These are phyloP conservation scores for Hemaris fuciformis DNA, from an alignment of 2,888 invertebrate genomes.

Conservation along the genomic window DNA sequence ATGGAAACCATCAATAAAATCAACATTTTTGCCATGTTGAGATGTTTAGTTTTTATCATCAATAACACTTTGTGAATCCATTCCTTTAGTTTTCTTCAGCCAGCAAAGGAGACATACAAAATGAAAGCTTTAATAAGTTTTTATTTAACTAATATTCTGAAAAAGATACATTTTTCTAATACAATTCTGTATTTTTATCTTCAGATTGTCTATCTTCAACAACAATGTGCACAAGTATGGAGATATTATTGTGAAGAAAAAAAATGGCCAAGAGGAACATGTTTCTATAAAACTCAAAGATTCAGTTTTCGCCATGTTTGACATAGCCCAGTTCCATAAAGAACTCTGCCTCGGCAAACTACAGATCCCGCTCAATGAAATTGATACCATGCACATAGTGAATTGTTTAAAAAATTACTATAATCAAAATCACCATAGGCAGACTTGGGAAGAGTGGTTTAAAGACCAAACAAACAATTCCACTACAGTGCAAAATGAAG, in stretches of 20 bases:
- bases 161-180: background rate
- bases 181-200: background rate
- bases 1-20: too few species aligned
- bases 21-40: too few species aligned
- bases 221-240: constrained; percentile 65
- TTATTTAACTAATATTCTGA: too few species aligned
- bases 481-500: background rate
- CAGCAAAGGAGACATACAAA: too few species aligned
- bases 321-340: constrained; percentile 45
- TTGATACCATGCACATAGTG: constrained; percentile 36
- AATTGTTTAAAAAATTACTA: constrained; percentile 39
- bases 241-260: constrained; percentile 45
- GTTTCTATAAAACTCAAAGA: constrained; percentile 40
- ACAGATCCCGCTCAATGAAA: constrained; percentile 40
- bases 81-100: too few species aligned
- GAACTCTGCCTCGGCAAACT: constrained; percentile 41
- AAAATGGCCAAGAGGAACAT: constrained; percentile 33
- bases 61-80: too few species aligned
- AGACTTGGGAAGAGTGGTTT: constrained; percentile 33
- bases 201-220: constrained; percentile 53
- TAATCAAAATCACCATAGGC: constrained; percentile 22
- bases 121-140: too few species aligned
- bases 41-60: too few species aligned
- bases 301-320: constrained; percentile 40
- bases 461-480: constrained; percentile 36